phyloP scores from a whole-genome alignment of 2,113 vertebrate species.

The Pseudorasbora parva region DNA sequence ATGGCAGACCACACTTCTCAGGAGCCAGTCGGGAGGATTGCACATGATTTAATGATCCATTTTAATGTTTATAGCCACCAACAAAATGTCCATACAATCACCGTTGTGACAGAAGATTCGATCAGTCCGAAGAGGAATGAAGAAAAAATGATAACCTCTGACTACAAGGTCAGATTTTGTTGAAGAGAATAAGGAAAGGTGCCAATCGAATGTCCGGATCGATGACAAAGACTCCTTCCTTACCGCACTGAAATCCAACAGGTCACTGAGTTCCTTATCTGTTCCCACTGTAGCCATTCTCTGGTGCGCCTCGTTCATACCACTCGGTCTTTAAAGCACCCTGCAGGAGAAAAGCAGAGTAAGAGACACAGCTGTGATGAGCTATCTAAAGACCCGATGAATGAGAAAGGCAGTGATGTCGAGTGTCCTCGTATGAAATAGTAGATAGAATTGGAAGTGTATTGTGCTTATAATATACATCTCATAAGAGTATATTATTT shows the following conservation, averaged over 20 bases:
- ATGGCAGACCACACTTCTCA: not conserved
- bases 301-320: conserved; percentile 94
- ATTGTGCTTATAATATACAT: conserved; percentile 9
- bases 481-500: not conserved
- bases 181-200: not conserved
- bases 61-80: conserved; percentile 21
- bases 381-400: conserved; percentile 27
- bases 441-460: not conserved
- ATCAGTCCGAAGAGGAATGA: not conserved
- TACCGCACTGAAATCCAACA: conserved; percentile 99
- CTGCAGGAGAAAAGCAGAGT: conserved; percentile 75
- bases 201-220: conserved; percentile 43
- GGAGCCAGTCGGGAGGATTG: not conserved
- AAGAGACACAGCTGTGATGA: not conserved
- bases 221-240: conserved; percentile 67
- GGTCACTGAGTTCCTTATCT: conserved; percentile 98
- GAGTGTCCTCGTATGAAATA: not conserved
- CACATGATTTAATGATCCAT: conserved; percentile 33
- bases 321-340: conserved; percentile 84
- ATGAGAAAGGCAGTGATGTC: conserved; percentile 26
- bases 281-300: conserved; percentile 98
- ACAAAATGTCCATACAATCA: conserved; percentile 17
- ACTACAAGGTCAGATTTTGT: conserved; percentile 10
- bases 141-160: not conserved
- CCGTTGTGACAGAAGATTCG: not conserved